Base-by-base conservation (phyloP, 2,888 invertebrate genomes). In the Capitulum mitella region DNA sequence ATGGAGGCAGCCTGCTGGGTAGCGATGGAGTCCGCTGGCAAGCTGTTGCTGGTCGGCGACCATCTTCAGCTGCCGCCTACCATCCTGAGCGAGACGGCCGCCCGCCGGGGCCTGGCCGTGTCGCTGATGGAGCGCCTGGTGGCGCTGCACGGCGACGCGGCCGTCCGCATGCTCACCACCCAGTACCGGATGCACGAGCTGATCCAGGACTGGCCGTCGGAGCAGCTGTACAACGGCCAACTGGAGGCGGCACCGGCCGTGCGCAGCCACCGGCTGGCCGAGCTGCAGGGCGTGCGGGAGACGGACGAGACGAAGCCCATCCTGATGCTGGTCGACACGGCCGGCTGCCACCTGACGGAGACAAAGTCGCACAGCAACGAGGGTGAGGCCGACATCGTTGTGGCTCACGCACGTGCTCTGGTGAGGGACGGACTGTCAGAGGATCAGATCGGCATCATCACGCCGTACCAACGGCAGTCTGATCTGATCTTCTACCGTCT, bases 211-310 rank as follows among this genome's bases (percentile, higher is more conserved):
- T n/a, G n/a, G n/a, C n/a, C n/a, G n/a, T n/a, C n/a, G n/a, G n/a
- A n/a, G n/a, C n/a, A n/a, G n/a, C 92, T 97, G 0, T 98, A 98
- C 83, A 88, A 90, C 0, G 90, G 91, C 0, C 87, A 89, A 79
- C 87, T 98, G 61, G 85, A 89, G 19, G 82, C 82, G 16, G 79
- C 80, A 37, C 37, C 83, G 19, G 86, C 86, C 51, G 89, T 89
- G 1, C 84, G 84, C 43, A 81, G 83, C 29, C 89, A 88, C 29
- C 83, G 87, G 46, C 84, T 89, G 26, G 85, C 85, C 76, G 87
- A 88, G 81, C 82, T 88, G 54, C 83, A 84, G 32, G 84, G 82
- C 46, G n/a, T n/a, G n/a, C n/a, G n/a, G n/a, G n/a, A n/a, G n/a
- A n/a, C n/a, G n/a, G n/a, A n/a, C n/a, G n/a, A n/a, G n/a, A n/a